Base-by-base conservation (phyloP, 2,113 vertebrate genomes). In the Bagarius yarrelli region DNA sequence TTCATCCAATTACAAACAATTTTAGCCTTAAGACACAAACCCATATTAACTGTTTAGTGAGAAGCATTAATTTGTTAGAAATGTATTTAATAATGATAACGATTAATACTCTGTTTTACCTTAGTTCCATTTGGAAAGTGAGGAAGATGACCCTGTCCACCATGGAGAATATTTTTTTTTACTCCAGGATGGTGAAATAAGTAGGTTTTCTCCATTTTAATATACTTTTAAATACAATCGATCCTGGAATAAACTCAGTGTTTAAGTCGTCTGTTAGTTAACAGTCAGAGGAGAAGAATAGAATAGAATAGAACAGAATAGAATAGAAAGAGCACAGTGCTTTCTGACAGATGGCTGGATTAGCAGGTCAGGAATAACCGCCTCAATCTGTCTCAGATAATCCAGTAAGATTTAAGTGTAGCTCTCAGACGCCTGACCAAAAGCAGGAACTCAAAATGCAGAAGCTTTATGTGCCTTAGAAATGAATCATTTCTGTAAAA, bases 161-260 rank as follows among this genome's bases (percentile, higher is more conserved):
- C 95, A 0, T 93, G 88, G 53, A 96, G 90, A 79, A 96, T 96
- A 90, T 92, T 95, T 90, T 96, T 96, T 84, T 81, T 95, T 74
- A 96, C 93, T 14, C 95, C 95, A 56, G 92, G 92, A 85, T 93
- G 86, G 0, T 92, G 93, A 50, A 94, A 88, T 66, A 96, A 89
- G 85, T 94, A 94, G 0, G 88, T 93, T 84, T 95, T 93, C 70
- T 95, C 93, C 95, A 96, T 95, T 80, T 64, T 87, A 47, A 47
- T 1, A 61, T 16, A 50, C 32, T 30, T 74, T 52, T 12, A 15
- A 25, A 23, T 47, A 27, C 21, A 74, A 21, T 8, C 53, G 63
- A 55, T 63, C 5, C 19, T 67, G 30, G 14, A 27, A 76, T 47
- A 21, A 18, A 25, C 80, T 36, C 18, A 60, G 18, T n/a, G n/a